Base-by-base conservation (phyloP, 2,113 vertebrate species). In the Benitochromis conjunctus region DNA sequence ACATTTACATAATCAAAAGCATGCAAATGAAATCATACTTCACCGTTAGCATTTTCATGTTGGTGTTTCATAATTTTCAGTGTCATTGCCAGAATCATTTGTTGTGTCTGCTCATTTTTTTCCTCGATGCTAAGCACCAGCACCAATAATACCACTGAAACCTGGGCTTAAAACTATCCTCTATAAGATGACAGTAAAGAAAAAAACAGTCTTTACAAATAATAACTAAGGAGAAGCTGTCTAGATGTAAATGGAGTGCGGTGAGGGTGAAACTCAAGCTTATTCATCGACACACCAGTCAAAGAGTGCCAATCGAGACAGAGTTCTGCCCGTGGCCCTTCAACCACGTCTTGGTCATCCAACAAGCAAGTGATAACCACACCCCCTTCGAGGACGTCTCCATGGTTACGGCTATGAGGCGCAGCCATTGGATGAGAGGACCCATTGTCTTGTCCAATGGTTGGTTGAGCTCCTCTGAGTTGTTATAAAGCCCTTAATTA, bases 21-120 rank as follows among this genome's bases (percentile, higher is more conserved):
- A 97, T 96, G 96, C 97, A 97, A 21, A 71, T 69, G 8, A 69
- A 29, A 48, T 74, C 19, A 96, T 97, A 96, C 96, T 96, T 96
- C 85, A 96, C 96, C 95, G 95, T 97, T 95, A 93, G 93, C 12
- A 18, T 94, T 94, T 96, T 96, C 34, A 38, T 96, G 81, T 60
- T 80, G 34, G 87, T 64, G 36, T 85, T 95, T 71, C 13, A 48
- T 82, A 83, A 34, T 85, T 55, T 66, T 86, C n/a, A 36, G n/a
- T 38, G 10, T 85, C 60, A 38, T 88, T 80, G 74, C 48, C 88
- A 24, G 34, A 38, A 66, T 66, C 76, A 14, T 51, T 80, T 69
- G 13, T 97, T 96, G 94, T 97, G 96, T 96, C 96, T 85, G 69
- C 55, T 80, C 83, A 95, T 81, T 80, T 90, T 53, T 10, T 1